Base-by-base conservation (phyloP, 2,113 vertebrate species). In the Egretta garzetta region DNA sequence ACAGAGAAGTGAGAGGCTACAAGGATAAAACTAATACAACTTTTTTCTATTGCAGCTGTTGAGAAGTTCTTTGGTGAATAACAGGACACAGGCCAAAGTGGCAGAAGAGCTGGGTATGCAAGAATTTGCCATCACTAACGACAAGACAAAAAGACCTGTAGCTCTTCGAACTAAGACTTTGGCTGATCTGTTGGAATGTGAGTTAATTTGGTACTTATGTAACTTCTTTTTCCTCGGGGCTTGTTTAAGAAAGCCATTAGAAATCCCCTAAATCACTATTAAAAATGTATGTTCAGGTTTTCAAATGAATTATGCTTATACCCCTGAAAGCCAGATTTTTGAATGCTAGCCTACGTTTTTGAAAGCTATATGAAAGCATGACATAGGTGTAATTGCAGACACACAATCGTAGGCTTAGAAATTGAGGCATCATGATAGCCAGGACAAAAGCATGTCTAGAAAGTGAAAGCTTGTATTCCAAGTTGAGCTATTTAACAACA, bases 101-200 rank as follows among this genome's bases (percentile, higher is more conserved):
- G 99, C 99, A 2, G 99, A 99, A 97, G 99, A 99, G 95, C 96
- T 99, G 97, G 99, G 99, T 73, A 99, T 99, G 99, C 99, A 99
- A 92, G 99, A 99, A 45, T 99, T 99, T 27, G 99, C 99, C 96
- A 99, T 99, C 96, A 99, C 99, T 80, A 99, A 99, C 6, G 99
- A 99, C 97, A 99, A 99, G 94, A 99, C 99, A 95, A 99, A 99
- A 83, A 98, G 99, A 28, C 99, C 99, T 0, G 99, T 99, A 9
- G 99, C 99, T 2, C 98, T 99, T 19, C 98, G 99, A 64, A 99
- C 99, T 66, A 99, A 99, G 98, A 99, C 99, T 15, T 98, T 99
- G 94, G 99, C 99, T 0, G 99, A 99, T 97, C 97, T 99, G 66
- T 91, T 99, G 96, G 99, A 99, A 98, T 99, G 99, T 99, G 98